Evolutionary conservation across 1,140 invertebrate species (phyloP).

Genomic region (Lepidurus couesii): DNA sequence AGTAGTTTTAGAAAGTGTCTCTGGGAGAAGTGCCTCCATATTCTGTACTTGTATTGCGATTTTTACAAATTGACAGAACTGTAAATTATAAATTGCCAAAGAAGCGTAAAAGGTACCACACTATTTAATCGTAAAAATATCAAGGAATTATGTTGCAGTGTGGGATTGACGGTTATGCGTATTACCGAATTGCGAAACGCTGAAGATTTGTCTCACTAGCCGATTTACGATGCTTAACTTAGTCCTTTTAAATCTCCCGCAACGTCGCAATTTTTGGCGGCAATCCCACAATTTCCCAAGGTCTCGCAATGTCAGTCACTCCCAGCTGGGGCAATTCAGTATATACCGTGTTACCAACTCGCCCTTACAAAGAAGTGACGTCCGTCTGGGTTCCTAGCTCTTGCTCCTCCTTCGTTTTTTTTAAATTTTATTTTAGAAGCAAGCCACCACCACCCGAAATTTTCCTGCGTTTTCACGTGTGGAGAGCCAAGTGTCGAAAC

Average conservation of each 20-base stretch:
- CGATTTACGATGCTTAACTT: background rate
- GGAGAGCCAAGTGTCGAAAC: background rate
- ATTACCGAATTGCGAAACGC: no score
- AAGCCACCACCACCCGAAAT: background rate
- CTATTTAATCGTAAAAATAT: no score
- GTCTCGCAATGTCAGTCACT: constrained; percentile 14
- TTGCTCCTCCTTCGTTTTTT: background rate
- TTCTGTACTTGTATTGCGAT: no score
- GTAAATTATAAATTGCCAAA: no score
- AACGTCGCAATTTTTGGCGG: background rate
- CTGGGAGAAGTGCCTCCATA: no score
- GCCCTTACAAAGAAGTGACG: constrained; percentile 9
- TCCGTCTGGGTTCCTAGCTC: background rate
- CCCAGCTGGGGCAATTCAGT: constrained; percentile 1
- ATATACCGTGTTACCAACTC: background rate
- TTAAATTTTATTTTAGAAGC: background rate
- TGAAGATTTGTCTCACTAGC: background rate
- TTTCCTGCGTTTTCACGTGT: background rate
- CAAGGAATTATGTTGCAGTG: no score
- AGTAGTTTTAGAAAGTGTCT: no score
- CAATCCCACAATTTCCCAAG: background rate
- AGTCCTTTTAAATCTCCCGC: background rate
- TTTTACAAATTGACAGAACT: no score
- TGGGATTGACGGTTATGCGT: no score
- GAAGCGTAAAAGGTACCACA: no score